phyloP scores from a whole-genome alignment of 2,113 vertebrate species.

The Lepisosteus osseus region DNA sequence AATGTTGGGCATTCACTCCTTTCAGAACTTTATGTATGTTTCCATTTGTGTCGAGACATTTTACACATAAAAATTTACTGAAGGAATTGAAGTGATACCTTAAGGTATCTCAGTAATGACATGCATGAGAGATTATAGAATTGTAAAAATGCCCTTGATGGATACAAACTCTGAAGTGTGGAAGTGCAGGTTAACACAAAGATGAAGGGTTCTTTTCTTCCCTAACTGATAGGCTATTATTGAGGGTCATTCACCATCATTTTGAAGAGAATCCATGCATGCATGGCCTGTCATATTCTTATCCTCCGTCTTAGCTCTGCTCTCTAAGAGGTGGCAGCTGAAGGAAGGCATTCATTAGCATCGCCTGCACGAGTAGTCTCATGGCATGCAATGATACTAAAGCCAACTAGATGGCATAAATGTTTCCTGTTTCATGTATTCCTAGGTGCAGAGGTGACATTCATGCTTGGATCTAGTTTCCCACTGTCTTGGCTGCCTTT shows the following conservation, averaged over 20 bases:
- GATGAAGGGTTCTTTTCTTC: too few species aligned
- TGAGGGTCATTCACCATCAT: not conserved
- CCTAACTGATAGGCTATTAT: not conserved
- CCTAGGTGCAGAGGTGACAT: conserved; percentile 3
- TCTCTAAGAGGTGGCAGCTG: not conserved
- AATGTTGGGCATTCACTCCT: not conserved
- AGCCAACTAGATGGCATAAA: not conserved
- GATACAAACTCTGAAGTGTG: too few species aligned
- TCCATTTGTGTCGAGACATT: not conserved
- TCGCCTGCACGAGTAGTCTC: too few species aligned
- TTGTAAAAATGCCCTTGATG: too few species aligned
- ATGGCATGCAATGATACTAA: not conserved
- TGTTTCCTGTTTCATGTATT: not conserved
- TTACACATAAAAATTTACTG: not conserved
- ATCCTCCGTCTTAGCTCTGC: not conserved
- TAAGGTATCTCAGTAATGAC: too few species aligned
- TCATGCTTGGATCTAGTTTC: too few species aligned
- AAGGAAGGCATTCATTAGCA: not conserved
- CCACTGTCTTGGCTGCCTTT: too few species aligned
- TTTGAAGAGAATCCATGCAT: not conserved
- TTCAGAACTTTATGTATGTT: not conserved
- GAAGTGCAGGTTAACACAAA: too few species aligned
- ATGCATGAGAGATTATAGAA: too few species aligned
- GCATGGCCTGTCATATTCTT: not conserved
- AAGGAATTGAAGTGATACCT: not conserved